Evolutionary conservation across 2,113 vertebrate genomes (phyloP).

Genomic region (Suncus etruscus): DNA sequence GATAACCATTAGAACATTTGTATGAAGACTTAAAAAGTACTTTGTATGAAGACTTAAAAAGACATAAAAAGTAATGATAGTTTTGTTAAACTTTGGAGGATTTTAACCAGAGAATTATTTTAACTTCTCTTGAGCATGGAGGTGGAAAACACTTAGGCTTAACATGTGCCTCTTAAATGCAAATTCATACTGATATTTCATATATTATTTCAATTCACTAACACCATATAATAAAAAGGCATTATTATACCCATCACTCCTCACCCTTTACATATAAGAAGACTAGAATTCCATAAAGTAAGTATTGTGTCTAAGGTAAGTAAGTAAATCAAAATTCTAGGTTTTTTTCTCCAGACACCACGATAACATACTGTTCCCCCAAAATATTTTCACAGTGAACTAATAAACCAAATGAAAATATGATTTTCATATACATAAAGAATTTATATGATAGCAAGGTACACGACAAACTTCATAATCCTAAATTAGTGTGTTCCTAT

Average conservation of each 20-base stretch:
- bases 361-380: background rate
- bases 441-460: constrained; percentile 23
- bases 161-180: constrained; percentile 16
- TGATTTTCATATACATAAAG: constrained; percentile 55
- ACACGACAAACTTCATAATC: background rate
- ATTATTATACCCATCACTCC: background rate
- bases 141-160: constrained; percentile 21
- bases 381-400: constrained; percentile 27
- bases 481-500: no score
- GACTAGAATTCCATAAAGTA: constrained; percentile 34
- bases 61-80: constrained; percentile 52
- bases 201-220: constrained; percentile 53
- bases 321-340: constrained; percentile 48
- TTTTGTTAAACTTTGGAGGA: constrained; percentile 1
- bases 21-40: constrained; percentile 19
- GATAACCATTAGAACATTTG: constrained; percentile 4
- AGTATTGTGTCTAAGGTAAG: constrained; percentile 26
- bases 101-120: constrained; percentile 44
- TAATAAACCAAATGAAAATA: constrained; percentile 36
- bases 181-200: background rate
- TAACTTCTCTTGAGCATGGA: constrained; percentile 37
- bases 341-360: constrained; percentile 17
- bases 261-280: constrained; percentile 35
- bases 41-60: constrained; percentile 4
- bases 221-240: constrained; percentile 31